These are phyloP conservation scores for Octopus bimaculoides DNA, from an alignment of 1,140 invertebrate species.

Conservation along the genomic window DNA sequence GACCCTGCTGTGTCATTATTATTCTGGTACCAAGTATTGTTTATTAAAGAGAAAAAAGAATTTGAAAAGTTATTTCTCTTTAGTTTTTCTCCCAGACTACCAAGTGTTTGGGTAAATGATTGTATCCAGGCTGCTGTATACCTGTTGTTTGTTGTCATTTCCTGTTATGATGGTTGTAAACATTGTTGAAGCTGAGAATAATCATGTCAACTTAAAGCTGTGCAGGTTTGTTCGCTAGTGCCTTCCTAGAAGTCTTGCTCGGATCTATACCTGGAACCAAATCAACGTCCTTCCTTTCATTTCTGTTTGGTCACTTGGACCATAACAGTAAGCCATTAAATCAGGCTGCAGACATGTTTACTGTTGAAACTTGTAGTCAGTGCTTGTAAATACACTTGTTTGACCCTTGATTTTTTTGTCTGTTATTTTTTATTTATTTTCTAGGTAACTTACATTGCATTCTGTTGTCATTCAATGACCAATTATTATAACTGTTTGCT, in stretches of 20 bases:
- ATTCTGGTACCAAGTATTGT: too few species aligned
- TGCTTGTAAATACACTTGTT: conserved; percentile 11
- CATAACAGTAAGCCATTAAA: not conserved
- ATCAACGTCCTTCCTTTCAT: not conserved
- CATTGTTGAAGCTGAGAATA: conserved; percentile 3
- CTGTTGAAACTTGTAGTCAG: conserved; percentile 10
- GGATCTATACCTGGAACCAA: not conserved
- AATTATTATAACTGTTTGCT: too few species aligned
- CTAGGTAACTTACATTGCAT: too few species aligned
- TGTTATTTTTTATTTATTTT: not conserved
- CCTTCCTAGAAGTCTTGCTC: conserved; percentile 7
- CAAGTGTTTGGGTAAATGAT: not conserved
- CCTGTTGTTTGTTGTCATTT: conserved; percentile 8
- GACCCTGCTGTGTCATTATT: too few species aligned
- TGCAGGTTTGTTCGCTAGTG: conserved; percentile 10
- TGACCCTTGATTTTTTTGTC: not conserved
- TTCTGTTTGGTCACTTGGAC: not conserved
- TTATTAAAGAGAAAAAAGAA: too few species aligned
- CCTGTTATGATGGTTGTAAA: conserved; percentile 8
- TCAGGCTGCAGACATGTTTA: conserved; percentile 9
- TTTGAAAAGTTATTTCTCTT: too few species aligned
- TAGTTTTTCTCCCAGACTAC: too few species aligned
- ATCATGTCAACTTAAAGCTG: conserved; percentile 2
- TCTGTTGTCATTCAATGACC: too few species aligned
- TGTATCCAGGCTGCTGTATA: conserved; percentile 8